Evolutionary conservation across 2,113 vertebrate species (phyloP).

Genomic region (Erinaceus europaeus): DNA sequence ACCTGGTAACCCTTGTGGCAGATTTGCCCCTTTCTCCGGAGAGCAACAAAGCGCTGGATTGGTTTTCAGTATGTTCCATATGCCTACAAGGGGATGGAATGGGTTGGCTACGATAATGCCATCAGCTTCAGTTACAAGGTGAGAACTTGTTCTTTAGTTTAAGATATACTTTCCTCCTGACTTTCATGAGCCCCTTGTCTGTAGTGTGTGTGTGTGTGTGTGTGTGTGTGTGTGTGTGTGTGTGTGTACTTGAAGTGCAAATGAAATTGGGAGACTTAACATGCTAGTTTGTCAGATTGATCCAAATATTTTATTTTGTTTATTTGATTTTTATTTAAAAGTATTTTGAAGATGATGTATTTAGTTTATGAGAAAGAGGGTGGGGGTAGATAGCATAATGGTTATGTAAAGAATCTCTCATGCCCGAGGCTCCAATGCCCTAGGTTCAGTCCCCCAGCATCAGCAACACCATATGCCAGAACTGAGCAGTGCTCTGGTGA

Average conservation of each 20-base stretch:
- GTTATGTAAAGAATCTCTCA: no score
- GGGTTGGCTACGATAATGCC: slow-evolving; percentile 87
- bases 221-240: background rate
- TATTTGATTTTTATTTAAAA: no score
- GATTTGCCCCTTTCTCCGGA: slow-evolving; percentile 84
- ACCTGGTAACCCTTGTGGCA: slow-evolving; percentile 52
- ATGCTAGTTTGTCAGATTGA: no score
- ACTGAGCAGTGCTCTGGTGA: no score
- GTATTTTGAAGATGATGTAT: no score
- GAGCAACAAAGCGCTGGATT: slow-evolving; percentile 79
- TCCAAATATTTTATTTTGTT: no score
- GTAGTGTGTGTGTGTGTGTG: background rate
- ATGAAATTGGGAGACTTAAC: no score
- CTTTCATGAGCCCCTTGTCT: background rate
- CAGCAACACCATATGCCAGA: no score
- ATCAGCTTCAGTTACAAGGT: slow-evolving; percentile 86
- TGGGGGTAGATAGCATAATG: no score
- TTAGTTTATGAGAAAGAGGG: no score
- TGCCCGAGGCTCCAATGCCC: no score
- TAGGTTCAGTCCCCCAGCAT: no score
- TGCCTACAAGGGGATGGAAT: slow-evolving; percentile 82
- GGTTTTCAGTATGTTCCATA: slow-evolving; percentile 87
- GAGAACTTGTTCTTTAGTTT: slow-evolving; percentile 2
- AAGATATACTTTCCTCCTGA: background rate
- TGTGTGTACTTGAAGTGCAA: fast-evolving